Base-by-base conservation (phyloP, 37 sponge, comb jelly and placozoan genomes). In the Petrosia ficiformis region DNA sequence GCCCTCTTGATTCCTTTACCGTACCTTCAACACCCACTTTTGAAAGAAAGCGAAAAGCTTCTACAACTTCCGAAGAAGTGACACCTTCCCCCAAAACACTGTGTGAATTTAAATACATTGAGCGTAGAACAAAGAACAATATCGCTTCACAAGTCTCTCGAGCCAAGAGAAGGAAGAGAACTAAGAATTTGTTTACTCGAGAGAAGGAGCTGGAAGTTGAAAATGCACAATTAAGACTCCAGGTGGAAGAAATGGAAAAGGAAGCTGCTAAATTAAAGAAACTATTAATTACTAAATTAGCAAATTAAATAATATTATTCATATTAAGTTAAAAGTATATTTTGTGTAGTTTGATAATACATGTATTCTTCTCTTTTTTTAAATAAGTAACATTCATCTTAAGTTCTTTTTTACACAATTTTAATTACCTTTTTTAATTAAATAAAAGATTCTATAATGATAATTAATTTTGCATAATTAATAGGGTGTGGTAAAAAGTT, bases 111-210 rank as follows among this genome's bases (percentile, higher is more conserved):
- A 68, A 74, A 48, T 56, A 75, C 59, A 28, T 24, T 29, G 61
- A 28, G 25, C 37, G 82, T n/a, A 67, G 77, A 54, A 66, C 76
- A n/a, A 81, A 77, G 74, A 87, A 87, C 78, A 87, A 87, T 34
- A 44, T 43, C 0, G 88, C 88, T 2, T 87, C 82, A 22, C 65
- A 73, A 61, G 78, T 82, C 10, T 87, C 88, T 0, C 54, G 88
- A 21, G 72, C 79, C 30, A 87, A 81, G 82, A 42, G 88, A 28
- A 76, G 60, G 54, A 30, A 32, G 10, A 74, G 22, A 19, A 26
- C 66, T 48, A 43, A 36, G 29, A 38, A 29, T 41, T 34, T 81
- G 67, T 57, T 57, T 22, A 31, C 1, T 3, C 38, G 88, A 41
- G 78, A 72, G 40, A 65, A 72, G 26, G 82, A 81, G 58, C 68